Base-by-base conservation (phyloP, 2,113 vertebrate species). In the Edolisoma coerulescens region DNA sequence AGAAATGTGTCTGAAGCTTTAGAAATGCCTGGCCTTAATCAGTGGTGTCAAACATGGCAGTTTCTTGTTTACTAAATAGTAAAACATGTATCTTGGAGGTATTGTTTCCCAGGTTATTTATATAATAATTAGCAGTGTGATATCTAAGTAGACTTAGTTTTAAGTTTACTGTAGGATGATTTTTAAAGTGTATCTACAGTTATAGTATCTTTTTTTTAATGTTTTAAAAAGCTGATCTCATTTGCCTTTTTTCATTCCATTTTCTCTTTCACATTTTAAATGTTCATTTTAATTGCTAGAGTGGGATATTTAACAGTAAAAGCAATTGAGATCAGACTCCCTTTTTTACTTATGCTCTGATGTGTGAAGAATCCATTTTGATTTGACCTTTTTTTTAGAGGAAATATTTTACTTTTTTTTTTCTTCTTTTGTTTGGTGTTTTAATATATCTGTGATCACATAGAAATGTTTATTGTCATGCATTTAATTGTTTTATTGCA, bases 1-100 rank as follows among this genome's bases (percentile, higher is more conserved):
- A 98, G 98, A 98, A 99, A 99, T 98, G 98, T 98, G 98, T 99
- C 98, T 98, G 97, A 97, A 98, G 97, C 98, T 97, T 97, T 96
- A 97, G 96, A 98, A 98, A 98, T 97, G 97, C 97, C 96, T 98
- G 95, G 92, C 94, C 97, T 97, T 98, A 98, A 98, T 98, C 98
- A 96, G 75, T 97, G 97, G 97, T 98, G 98, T 98, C 98, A 98
- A 98, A 97, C 68, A 85, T 98, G 97, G 98, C 97, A 96, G 95
- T 97, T 98, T 97, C 87, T 97, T 99, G 98, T 98, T 99, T 98
- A 98, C 98, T 97, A 95, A 98, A 97, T 95, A 97, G 93, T 96
- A 96, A 96, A 97, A 90, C 95, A 93, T 89, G 89, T 96, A 97
- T 96, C 97, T 95, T 96, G 77, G 90, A 97, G 96, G 94, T 97